Conservation (phyloP, 2,888 invertebrate species). For the Argyresthia albistria region DNA sequence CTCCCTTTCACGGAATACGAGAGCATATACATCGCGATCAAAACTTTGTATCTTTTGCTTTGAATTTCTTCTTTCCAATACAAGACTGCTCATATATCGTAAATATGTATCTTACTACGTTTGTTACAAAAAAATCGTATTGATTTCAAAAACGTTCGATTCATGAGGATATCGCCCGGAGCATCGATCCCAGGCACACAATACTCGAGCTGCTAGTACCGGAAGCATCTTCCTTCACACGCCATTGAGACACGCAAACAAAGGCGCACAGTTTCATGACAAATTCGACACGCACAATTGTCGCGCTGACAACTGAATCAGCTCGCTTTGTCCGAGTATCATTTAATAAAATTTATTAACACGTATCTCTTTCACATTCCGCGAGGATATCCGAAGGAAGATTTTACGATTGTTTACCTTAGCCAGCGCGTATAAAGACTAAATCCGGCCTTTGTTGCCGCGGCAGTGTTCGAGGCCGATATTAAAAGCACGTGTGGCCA, state of each 20-base stretch:
- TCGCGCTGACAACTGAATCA: conserved; percentile 42
- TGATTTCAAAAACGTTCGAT: neutral
- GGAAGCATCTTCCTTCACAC: conserved; percentile 66
- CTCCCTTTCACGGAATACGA: too few relatives aligned
- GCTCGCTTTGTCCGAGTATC: conserved; percentile 35
- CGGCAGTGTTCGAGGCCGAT: conserved; percentile 35
- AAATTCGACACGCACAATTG: conserved; percentile 62
- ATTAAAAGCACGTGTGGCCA: conserved; percentile 73
- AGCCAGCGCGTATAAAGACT: conserved; percentile 53
- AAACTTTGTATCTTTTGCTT: too few relatives aligned
- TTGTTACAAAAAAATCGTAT: too few relatives aligned
- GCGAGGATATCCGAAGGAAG: conserved; percentile 23
- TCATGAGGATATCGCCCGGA: conserved; percentile 39
- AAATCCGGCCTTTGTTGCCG: conserved; percentile 59
- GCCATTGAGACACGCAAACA: conserved; percentile 47
- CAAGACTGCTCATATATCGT: too few relatives aligned
- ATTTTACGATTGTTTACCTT: conserved; percentile 64
- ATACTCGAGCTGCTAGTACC: conserved; percentile 18
- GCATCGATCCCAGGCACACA: conserved; percentile 37
- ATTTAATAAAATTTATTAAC: conserved; percentile 66
- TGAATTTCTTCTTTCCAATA: too few relatives aligned
- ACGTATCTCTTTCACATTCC: conserved; percentile 17
- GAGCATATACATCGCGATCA: too few relatives aligned
- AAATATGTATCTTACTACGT: too few relatives aligned
- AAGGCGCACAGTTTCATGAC: conserved; percentile 53